A percentile compares a stretch with the other conserved stretches of the same genome.
phyloP scores from a whole-genome alignment of 2,888 invertebrate species.

The Petrophora chlorosata region DNA sequence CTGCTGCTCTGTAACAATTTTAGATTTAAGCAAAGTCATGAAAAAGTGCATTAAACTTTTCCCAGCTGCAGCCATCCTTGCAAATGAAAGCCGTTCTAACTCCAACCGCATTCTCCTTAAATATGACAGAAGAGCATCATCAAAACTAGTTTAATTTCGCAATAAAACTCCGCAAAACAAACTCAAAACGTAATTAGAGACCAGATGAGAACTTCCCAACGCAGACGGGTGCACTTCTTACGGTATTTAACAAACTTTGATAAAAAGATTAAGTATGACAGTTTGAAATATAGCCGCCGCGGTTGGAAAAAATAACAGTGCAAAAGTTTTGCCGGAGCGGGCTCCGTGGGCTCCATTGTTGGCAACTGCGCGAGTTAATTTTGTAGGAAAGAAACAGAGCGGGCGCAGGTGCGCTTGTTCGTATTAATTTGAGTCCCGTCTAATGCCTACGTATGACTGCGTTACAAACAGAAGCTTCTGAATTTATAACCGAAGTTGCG shows the following conservation, averaged over 20 bases:
- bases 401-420: slow-evolving; percentile 73
- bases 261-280: slow-evolving; percentile 84
- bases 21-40: background rate
- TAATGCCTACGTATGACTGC: slow-evolving; percentile 77
- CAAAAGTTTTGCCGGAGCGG: slow-evolving; percentile 61
- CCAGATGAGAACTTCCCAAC: slow-evolving; percentile 65
- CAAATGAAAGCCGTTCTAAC: slow-evolving; percentile 12
- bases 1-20: background rate
- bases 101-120: slow-evolving; percentile 12
- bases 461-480: slow-evolving; percentile 66
- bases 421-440: slow-evolving; percentile 80
- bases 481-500: slow-evolving; percentile 71
- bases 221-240: slow-evolving; percentile 79
- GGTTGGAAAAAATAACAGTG: slow-evolving; percentile 75
- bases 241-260: slow-evolving; percentile 81
- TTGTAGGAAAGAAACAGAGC: slow-evolving; percentile 75
- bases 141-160: slow-evolving; percentile 59
- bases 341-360: slow-evolving; percentile 69
- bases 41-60: slow-evolving; percentile 20
- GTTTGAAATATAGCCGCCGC: slow-evolving; percentile 82
- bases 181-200: slow-evolving; percentile 74
- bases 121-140: slow-evolving; percentile 40
- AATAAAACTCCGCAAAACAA: slow-evolving; percentile 56
- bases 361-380: slow-evolving; percentile 75
- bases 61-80: slow-evolving; percentile 1